phyloP scores from a whole-genome alignment of 2,113 vertebrate species.

The Phasianus colchicus region DNA sequence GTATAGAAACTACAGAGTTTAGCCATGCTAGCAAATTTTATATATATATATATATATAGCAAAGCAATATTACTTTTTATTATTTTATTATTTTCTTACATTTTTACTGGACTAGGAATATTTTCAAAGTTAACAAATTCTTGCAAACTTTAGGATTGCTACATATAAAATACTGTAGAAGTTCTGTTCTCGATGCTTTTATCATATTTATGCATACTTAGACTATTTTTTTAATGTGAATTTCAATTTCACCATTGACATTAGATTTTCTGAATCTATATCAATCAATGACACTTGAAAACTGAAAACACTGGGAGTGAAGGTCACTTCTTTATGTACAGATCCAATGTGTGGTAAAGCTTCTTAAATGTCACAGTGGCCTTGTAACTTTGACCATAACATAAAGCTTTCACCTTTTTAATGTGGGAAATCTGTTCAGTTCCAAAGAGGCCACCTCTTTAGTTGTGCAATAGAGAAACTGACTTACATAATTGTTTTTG shows the following conservation, averaged over 20 bases:
- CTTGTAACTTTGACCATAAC: background rate
- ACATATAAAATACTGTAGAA: background rate
- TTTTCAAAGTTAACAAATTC: background rate
- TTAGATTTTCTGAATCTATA: background rate
- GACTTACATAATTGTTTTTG: background rate
- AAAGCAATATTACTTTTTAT: background rate
- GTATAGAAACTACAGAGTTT: background rate
- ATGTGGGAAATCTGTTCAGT: background rate
- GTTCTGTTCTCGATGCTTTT: background rate
- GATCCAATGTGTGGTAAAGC: background rate
- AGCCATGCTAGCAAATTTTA: background rate
- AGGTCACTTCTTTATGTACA: background rate
- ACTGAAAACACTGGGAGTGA: background rate
- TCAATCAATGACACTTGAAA: background rate
- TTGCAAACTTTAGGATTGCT: background rate
- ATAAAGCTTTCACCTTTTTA: conserved; percentile 8
- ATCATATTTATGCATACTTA: background rate
- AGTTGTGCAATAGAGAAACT: background rate
- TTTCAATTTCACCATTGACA: background rate
- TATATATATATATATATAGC: background rate
- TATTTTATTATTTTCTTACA: background rate
- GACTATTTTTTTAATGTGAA: background rate
- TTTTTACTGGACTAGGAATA: background rate
- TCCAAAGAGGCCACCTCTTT: background rate
- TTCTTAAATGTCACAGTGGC: background rate